Evolutionary conservation across 2,113 vertebrate genomes (phyloP).

Genomic region (Pundamilia nyererei): DNA sequence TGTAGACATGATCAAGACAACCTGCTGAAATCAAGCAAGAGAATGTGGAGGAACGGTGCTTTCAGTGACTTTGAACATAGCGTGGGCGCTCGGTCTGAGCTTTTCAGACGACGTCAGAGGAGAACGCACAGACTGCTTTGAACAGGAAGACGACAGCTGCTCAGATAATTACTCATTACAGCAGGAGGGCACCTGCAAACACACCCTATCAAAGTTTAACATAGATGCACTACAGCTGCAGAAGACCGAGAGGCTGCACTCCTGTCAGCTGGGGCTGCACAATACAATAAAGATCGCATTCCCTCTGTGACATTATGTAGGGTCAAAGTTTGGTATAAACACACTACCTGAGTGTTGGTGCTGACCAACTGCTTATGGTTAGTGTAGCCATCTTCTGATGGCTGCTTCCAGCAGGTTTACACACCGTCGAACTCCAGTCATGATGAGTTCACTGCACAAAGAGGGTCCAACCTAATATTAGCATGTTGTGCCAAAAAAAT

Average conservation of each 20-base stretch:
- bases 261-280: not conserved
- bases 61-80: not conserved
- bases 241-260: not conserved
- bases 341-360: not conserved
- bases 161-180: not conserved
- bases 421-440: not conserved
- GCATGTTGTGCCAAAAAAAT: not conserved
- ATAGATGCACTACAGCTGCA: not conserved
- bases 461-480: not conserved
- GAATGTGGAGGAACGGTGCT: not conserved
- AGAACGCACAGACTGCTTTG: not conserved
- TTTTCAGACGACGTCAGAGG: not conserved
- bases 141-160: not conserved
- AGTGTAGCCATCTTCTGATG: not conserved
- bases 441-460: not conserved
- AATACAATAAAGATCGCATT: not conserved
- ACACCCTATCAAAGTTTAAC: fast-evolving
- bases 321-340: not conserved
- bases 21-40: not conserved
- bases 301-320: not conserved
- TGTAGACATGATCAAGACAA: not conserved
- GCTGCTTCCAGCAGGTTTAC: not conserved
- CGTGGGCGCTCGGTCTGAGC: not conserved
- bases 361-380: not conserved
- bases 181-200: not conserved